phyloP scores from a whole-genome alignment of 2,113 vertebrate genomes.

The Mus musculus region DNA sequence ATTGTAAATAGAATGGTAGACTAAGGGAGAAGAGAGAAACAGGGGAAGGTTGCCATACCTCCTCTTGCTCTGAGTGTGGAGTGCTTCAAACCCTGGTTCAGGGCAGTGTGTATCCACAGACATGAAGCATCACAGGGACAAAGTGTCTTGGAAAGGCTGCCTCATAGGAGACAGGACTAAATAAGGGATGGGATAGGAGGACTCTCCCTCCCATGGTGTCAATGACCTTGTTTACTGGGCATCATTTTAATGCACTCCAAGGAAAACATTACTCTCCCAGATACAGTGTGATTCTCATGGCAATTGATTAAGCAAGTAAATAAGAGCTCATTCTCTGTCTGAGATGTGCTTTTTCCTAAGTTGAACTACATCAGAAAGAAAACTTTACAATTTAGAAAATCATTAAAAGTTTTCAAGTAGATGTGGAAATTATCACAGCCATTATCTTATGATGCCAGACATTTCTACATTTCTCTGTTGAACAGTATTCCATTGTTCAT shows the following conservation, averaged over 20 bases:
- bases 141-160: not conserved
- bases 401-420: not conserved
- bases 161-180: not conserved
- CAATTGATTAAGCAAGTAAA: not conserved
- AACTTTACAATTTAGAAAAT: not conserved
- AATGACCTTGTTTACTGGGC: not conserved
- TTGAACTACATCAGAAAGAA: not conserved
- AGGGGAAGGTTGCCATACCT: not conserved
- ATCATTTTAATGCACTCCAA: not conserved
- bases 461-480: too few species aligned
- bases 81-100: not conserved
- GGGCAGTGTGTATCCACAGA: not conserved
- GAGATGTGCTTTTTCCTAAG: not conserved
- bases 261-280: not conserved
- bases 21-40: not conserved
- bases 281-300: not conserved
- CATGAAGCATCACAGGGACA: not conserved
- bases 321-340: not conserved
- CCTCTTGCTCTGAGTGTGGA: too few species aligned
- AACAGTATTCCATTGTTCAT: not conserved
- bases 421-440: not conserved
- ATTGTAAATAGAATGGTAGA: not conserved
- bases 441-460: not conserved
- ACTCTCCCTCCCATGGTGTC: not conserved
- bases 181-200: not conserved